Base-by-base conservation (phyloP, 2,113 vertebrate genomes). In the Lepidothrix coronata region DNA sequence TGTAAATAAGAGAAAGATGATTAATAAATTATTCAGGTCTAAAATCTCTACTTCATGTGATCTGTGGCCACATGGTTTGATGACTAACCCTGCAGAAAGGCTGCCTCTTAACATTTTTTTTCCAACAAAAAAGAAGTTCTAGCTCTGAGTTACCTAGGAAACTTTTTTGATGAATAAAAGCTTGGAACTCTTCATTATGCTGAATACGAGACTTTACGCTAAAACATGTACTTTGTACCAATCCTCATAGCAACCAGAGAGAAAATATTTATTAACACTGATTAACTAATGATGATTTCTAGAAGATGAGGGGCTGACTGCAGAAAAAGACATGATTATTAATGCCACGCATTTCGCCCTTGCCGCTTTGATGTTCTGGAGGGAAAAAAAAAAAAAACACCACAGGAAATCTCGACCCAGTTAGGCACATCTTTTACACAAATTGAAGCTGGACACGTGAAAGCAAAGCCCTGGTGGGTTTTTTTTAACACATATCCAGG, bases 191-290 rank as follows among this genome's bases (percentile, higher is more conserved):
- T 57, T 86, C 70, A 22, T 63, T 75, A 51, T 15, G 31, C 35
- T 66, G 23, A 96, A 73, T 57, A 76, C 0, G 0, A 81, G 59
- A 51, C 19, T 61, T 78, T 10, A 66, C 1, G 1, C 52, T 91
- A 49, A 84, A 94, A 63, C 51, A 80, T 4, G 8, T 51, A 52
- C 85, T 82, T 79, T 80, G 61, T 39, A 85, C 70, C n/a, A 72
- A 72, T 2, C 62, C 70, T 86, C 81, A 61, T 23, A 80, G 91
- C 74, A 93, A 87, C 61, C 33, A 57, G 37, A 78, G 55, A 57
- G 35, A 86, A 93, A 91, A 66, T 73, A 35, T 81, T 95, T 93
- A 75, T 90, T 72, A 84, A 55, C 48, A 33, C 54, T 71, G 46
- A 90, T 71, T 70, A 94, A 88, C 33, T 77, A 68, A 73, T 54